Percentiles rank a stretch among this genome's conserved stretches.
phyloP scores from a whole-genome alignment of 2,797 vertebrate species.

The Chanos chanos region DNA sequence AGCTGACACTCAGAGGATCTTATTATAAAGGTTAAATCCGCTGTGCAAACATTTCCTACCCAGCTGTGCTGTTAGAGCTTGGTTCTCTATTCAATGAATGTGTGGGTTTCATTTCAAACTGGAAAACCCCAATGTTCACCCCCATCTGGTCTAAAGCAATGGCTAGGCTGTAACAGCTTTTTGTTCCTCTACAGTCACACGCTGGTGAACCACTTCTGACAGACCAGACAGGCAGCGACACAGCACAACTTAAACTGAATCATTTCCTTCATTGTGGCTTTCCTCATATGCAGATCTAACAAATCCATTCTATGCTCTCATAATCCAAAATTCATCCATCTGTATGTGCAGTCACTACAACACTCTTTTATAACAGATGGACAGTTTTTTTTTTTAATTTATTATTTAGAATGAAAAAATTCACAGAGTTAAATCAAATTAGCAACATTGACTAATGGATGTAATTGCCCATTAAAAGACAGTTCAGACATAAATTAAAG shows the following conservation, averaged over 20 bases:
- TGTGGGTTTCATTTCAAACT: constrained; percentile 22
- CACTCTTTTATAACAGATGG: no score
- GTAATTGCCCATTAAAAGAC: no score
- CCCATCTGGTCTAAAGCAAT: constrained; percentile 7
- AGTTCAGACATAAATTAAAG: no score
- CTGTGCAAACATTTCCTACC: not conserved
- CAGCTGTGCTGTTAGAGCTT: not conserved
- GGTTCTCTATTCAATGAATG: not conserved
- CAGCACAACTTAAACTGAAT: constrained; percentile 41
- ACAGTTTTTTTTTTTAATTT: no score
- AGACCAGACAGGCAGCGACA: not conserved
- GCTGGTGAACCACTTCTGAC: constrained; percentile 10
- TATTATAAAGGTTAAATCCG: no score
- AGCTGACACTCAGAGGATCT: no score
- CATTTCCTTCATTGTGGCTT: constrained; percentile 55
- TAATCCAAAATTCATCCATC: no score
- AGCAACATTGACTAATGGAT: no score
- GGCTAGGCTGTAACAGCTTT: constrained; percentile 2
- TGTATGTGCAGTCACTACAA: no score
- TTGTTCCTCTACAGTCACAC: constrained; percentile 11
- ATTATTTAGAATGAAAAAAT: no score
- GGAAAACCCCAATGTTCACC: constrained; percentile 12
- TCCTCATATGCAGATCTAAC: constrained; percentile 52
- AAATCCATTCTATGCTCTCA: constrained; percentile 41
- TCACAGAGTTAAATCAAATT: no score